These are phyloP conservation scores for Liolophura sinensis DNA, from an alignment of 1,140 invertebrate species.

Conservation along the genomic window DNA sequence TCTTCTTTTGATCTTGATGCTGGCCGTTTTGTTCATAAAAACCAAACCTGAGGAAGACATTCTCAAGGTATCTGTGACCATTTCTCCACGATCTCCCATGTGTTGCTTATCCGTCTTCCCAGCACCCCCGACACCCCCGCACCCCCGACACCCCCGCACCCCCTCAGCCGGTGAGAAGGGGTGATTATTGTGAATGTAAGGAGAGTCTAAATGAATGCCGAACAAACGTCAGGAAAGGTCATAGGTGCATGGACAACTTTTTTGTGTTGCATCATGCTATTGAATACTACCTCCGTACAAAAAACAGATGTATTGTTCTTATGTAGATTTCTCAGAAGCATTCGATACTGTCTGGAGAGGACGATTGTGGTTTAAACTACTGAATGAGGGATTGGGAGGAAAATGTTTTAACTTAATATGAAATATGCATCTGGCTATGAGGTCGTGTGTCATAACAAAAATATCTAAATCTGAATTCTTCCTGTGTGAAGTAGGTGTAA, in stretches of 20 bases:
- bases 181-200: too few relatives aligned
- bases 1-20: too few relatives aligned
- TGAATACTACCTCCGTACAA: not conserved
- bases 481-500: slow-evolving; percentile 3
- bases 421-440: slow-evolving; percentile 4
- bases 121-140: too few relatives aligned
- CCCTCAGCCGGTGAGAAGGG: too few relatives aligned
- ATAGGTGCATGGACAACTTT: slow-evolving; percentile 1
- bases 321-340: slow-evolving; percentile 4
- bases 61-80: too few relatives aligned
- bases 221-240: slow-evolving; percentile 2
- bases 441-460: not conserved
- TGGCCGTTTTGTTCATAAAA: too few relatives aligned
- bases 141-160: too few relatives aligned
- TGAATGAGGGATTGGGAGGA: not conserved
- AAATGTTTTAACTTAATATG: slow-evolving; percentile 7
- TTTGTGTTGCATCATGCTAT: slow-evolving; percentile 5
- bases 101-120: too few relatives aligned
- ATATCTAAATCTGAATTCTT: not conserved
- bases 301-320: slow-evolving; percentile 4
- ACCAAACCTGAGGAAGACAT: too few relatives aligned
- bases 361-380: slow-evolving; percentile 10
- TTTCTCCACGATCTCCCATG: too few relatives aligned
- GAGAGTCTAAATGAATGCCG: too few relatives aligned
- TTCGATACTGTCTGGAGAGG: slow-evolving; percentile 7